These are phyloP conservation scores for Achlya flavicornis DNA, from an alignment of 2,888 invertebrate genomes.

Conservation along the genomic window DNA sequence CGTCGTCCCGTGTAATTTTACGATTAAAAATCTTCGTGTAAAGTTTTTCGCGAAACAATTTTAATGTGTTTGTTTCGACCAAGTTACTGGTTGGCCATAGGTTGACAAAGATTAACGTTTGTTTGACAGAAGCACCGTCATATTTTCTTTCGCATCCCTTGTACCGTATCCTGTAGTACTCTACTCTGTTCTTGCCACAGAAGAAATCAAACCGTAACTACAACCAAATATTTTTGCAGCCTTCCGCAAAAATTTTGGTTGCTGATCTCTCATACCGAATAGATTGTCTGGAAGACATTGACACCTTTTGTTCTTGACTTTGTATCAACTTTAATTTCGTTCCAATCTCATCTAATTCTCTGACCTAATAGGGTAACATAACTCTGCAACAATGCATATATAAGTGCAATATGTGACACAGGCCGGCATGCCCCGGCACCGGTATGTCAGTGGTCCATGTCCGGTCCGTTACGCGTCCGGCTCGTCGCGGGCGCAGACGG, in stretches of 20 bases:
- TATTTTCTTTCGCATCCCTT: too few relatives aligned
- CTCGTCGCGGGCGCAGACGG: constrained; percentile 33
- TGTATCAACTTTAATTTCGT: too few relatives aligned
- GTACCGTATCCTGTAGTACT: too few relatives aligned
- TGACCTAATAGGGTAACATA: too few relatives aligned
- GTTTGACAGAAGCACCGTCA: not conserved
- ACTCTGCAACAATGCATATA: not conserved
- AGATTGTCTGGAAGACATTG: too few relatives aligned
- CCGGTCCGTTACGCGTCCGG: constrained; percentile 6
- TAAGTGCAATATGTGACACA: not conserved
- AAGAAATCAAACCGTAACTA: too few relatives aligned
- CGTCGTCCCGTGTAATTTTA: constrained; percentile 17
- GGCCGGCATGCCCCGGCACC: not conserved
- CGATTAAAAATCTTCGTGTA: constrained; percentile 2
- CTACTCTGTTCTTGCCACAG: too few relatives aligned
- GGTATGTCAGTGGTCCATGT: constrained; percentile 14
- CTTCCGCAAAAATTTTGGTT: too few relatives aligned
- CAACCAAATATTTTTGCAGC: too few relatives aligned
- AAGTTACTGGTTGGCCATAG: not conserved
- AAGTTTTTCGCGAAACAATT: not conserved
- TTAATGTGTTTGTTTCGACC: constrained; percentile 6
- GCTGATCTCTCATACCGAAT: too few relatives aligned
- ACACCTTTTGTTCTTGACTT: too few relatives aligned
- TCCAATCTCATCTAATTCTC: too few relatives aligned
- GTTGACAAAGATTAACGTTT: not conserved